phyloP scores from a whole-genome alignment of 2,113 vertebrate genomes.

The Spilogale gracilis region DNA sequence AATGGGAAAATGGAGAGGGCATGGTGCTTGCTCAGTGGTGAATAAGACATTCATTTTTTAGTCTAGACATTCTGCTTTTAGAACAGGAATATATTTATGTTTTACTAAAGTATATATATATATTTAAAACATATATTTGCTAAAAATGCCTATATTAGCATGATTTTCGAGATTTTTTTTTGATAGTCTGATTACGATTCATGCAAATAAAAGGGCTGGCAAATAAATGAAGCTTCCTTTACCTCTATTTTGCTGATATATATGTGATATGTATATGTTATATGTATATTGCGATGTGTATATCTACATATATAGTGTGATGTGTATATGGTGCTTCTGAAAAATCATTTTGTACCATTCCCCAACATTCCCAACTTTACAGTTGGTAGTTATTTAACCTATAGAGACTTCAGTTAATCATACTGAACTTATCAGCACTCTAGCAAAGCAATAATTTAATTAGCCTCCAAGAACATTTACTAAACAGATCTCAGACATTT shows the following conservation, averaged over 20 bases:
- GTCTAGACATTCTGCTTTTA: conserved; percentile 67
- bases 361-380: conserved; percentile 3
- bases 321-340: not conserved
- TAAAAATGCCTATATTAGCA: conserved; percentile 49
- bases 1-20: conserved; percentile 57
- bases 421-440: not conserved
- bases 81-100: conserved; percentile 59
- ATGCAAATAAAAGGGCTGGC: conserved; percentile 37
- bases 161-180: conserved; percentile 61
- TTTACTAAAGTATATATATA: conserved; percentile 62
- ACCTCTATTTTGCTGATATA: not conserved
- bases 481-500: not conserved
- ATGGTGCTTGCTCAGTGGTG: not conserved
- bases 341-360: conserved; percentile 31
- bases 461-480: conserved; percentile 23
- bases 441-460: conserved; percentile 49
- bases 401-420: conserved; percentile 44
- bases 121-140: conserved; percentile 53
- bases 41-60: conserved; percentile 65
- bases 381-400: conserved; percentile 36
- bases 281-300: not conserved
- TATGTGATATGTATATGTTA: not conserved
- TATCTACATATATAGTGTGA: not conserved
- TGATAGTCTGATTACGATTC: conserved; percentile 41
- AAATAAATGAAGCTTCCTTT: conserved; percentile 31